Base-by-base conservation (phyloP, 2,888 invertebrate genomes). In the Drosophila flavopinicola region DNA sequence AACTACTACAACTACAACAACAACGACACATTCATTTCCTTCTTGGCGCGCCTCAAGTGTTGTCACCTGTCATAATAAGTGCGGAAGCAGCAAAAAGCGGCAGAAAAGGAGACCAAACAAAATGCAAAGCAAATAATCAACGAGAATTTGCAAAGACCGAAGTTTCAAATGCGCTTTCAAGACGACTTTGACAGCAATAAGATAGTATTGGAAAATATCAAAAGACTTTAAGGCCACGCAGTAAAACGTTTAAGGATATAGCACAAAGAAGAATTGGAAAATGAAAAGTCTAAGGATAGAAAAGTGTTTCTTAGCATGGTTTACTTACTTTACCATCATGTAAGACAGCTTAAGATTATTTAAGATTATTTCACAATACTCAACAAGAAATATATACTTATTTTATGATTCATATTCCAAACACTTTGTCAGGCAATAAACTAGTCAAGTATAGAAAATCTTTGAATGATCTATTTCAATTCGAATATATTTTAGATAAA, bases 21-120 rank as follows among this genome's bases (percentile, higher is more conserved):
- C 49, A 85, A 65, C 76, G 48, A 68, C 59, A 86, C 82, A 74
- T 82, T 84, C 85, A 87, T 82, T 80, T 80, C 87, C 79, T 87
- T 54, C 87, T 77, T 64, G 85, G 84, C 86, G 84, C 79, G 88
- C 75, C 84, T 88, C 75, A 86, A 84, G 88, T 88, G 84, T 88
- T 84, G 84, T 88, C 84, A 84, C 84, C 84, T 84, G 84, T 84
- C 84, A 84, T 88, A 84, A 84, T 84, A 88, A 88, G 87, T 84
- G 67, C 88, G 82, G 84, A 80, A 85, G 78, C 75, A 58, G 83
- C 78, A 65, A 64, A 54, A 63, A 42, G 54, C 23, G 29, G 54
- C 54, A 51, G 10, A 35, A 37, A 61, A 67, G 74, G 35, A 67
- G 65, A 61, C 42, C 37, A 29, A 35, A 38, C 44, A 44, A 44